Percentiles rank a stretch among this genome's conserved stretches.
Conservation (phyloP, 2,797 vertebrate genomes). For the Leuciscus waleckii region DNA sequence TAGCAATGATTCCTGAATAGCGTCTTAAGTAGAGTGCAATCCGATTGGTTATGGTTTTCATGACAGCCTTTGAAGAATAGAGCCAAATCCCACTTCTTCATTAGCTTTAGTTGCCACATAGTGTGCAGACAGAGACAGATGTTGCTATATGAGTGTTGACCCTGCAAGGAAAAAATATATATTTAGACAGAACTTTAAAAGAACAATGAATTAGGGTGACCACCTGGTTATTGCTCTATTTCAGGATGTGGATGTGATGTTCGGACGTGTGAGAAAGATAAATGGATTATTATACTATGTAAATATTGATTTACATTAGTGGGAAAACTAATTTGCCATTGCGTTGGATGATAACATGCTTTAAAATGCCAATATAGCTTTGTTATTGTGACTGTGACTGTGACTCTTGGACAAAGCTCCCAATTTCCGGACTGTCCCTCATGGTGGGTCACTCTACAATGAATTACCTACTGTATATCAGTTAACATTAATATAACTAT, state of each 20-base stretch:
- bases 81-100: constrained; percentile 14
- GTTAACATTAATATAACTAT: constrained; percentile 13
- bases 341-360: no score
- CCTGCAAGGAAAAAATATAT: not conserved
- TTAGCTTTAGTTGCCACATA: not conserved
- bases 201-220: not conserved
- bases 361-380: no score
- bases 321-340: no score
- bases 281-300: not conserved
- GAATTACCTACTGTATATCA: not conserved
- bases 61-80: not conserved
- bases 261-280: not conserved
- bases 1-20: not conserved
- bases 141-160: constrained; percentile 7
- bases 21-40: not conserved
- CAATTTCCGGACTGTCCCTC: not conserved
- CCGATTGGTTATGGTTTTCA: constrained; percentile 16
- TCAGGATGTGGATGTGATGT: not conserved
- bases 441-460: not conserved
- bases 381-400: no score
- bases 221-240: not conserved
- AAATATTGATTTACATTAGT: no score
- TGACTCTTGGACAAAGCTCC: not conserved
- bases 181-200: not conserved
- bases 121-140: constrained; percentile 2